phyloP scores from a whole-genome alignment of 2,797 vertebrate genomes.

The Manis pentadactyla region DNA sequence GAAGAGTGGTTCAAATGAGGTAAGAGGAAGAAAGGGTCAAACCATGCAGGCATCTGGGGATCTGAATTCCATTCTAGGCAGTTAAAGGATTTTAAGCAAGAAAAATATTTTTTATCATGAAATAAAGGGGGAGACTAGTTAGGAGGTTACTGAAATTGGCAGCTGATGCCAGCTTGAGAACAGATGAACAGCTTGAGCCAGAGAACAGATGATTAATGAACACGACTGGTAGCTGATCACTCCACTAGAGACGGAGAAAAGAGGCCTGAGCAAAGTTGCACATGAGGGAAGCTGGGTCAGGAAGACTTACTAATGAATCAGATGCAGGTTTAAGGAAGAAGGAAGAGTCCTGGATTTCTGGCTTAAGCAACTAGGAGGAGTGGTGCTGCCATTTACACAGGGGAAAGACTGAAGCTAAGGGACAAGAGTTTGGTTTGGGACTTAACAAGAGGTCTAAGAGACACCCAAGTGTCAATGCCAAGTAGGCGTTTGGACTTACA shows the following conservation, averaged over 20 bases:
- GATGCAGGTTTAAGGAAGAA: background rate
- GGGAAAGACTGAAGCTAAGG: background rate
- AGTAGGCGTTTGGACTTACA: background rate
- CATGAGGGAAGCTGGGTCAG: background rate
- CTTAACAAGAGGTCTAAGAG: background rate
- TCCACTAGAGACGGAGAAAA: background rate
- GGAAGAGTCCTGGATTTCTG: background rate
- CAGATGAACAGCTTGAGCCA: too few species aligned
- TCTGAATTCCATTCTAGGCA: background rate
- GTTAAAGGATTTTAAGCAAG: background rate
- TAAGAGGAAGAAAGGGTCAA: background rate
- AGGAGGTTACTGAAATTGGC: background rate
- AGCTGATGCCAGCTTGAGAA: too few species aligned
- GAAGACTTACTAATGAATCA: background rate
- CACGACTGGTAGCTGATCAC: too few species aligned
- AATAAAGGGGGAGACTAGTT: background rate
- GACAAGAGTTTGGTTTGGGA: background rate
- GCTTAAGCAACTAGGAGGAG: background rate
- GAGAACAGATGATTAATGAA: too few species aligned
- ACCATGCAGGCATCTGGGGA: background rate
- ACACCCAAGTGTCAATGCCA: background rate
- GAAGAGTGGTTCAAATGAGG: background rate
- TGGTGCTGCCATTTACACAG: background rate
- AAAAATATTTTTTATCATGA: background rate
- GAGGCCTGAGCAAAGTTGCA: background rate